phyloP scores from a whole-genome alignment of 2,888 invertebrate species.

The Dusona sp. region DNA sequence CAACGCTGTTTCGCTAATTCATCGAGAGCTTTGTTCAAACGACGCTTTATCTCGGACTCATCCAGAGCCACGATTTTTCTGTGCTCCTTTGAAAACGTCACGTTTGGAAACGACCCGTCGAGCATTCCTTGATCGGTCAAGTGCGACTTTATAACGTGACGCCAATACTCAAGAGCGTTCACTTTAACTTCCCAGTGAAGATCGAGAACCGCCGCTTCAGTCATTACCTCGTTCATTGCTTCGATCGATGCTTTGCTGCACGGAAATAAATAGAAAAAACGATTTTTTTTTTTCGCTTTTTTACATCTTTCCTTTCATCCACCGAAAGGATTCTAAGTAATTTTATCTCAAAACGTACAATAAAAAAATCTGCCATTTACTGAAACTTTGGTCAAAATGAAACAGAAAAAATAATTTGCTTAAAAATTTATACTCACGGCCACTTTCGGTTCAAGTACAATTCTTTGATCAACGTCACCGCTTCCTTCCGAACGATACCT shows the following conservation, averaged over 20 bases:
- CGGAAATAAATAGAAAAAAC: slow-evolving; percentile 15
- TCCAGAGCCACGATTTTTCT: slow-evolving; percentile 92
- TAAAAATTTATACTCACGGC: slow-evolving; percentile 79
- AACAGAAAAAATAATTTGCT: background rate
- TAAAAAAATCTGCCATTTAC: background rate
- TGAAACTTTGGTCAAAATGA: background rate
- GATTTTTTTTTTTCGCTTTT: background rate
- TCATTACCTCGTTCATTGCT: slow-evolving; percentile 88
- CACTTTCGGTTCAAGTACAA: slow-evolving; percentile 89
- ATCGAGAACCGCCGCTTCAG: slow-evolving; percentile 89
- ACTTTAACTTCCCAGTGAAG: slow-evolving; percentile 94
- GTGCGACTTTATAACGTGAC: slow-evolving; percentile 88
- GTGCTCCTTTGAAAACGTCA: slow-evolving; percentile 92
- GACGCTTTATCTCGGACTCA: slow-evolving; percentile 88
- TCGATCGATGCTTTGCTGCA: slow-evolving; percentile 84
- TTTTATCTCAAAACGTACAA: background rate
- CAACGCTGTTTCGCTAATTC: slow-evolving; percentile 90
- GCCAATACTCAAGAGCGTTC: slow-evolving; percentile 90
- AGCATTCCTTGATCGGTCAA: slow-evolving; percentile 93
- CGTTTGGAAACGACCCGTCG: slow-evolving; percentile 91
- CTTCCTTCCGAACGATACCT: slow-evolving; percentile 91
- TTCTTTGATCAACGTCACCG: slow-evolving; percentile 88
- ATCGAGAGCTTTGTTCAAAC: slow-evolving; percentile 88
- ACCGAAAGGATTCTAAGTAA: background rate
- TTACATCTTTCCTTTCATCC: background rate